Percentiles rank a stretch among this genome's conserved stretches.
Conservation (phyloP, 2,113 vertebrate species). For the Sitta europaea region DNA sequence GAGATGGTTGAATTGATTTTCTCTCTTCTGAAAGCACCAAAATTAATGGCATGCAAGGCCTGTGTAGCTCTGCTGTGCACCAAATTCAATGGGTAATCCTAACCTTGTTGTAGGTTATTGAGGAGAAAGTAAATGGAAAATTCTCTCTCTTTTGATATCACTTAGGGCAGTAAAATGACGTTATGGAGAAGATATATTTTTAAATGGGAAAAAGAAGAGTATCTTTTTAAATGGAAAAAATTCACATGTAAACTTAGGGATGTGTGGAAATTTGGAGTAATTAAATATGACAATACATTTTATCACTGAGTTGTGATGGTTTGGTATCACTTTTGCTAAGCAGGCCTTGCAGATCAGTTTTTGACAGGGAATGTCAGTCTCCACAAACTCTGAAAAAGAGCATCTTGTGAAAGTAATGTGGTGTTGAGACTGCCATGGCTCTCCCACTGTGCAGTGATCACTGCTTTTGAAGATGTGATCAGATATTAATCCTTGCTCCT, state of each 20-base stretch:
- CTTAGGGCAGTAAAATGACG: background rate
- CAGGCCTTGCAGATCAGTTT: background rate
- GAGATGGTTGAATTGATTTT: background rate
- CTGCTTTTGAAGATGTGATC: background rate
- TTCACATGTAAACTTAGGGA: background rate
- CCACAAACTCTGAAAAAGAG: background rate
- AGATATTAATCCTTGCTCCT: background rate
- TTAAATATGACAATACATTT: background rate
- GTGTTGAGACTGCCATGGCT: background rate
- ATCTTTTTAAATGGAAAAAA: background rate
- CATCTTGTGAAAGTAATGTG: background rate
- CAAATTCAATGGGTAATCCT: background rate
- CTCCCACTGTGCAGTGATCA: background rate
- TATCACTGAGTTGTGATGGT: background rate
- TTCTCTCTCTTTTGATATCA: background rate
- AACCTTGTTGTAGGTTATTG: background rate
- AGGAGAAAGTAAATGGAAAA: background rate
- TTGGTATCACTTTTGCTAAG: background rate
- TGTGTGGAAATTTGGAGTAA: background rate
- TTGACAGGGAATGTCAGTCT: background rate
- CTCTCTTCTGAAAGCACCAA: background rate
- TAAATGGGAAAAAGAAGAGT: background rate
- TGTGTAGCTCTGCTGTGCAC: background rate
- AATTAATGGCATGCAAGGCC: background rate
- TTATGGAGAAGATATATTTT: background rate